Evolutionary conservation across 2,113 vertebrate genomes (phyloP), one percentile per base, ranked within the genome.

Genomic region (Phylloscopus whistleri): DNA sequence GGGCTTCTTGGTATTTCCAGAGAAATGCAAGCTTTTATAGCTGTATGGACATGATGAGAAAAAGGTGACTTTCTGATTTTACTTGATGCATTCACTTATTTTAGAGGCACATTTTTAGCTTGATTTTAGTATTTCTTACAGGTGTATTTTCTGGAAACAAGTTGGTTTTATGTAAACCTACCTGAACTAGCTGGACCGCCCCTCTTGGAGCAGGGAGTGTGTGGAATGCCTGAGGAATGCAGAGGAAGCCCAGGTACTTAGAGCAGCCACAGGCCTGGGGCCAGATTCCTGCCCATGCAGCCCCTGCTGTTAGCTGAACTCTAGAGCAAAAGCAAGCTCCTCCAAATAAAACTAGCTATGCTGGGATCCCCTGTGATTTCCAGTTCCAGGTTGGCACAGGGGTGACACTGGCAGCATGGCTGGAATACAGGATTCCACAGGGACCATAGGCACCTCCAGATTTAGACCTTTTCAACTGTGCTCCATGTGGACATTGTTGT

Each of bases 201-300:
- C 44, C 67, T 87, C 67, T 73, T 51, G 48, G 53, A 73, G 46
- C 77, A 18, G 19, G 53, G 77, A 79, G 84, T 53, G 72, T 69
- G 41, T 74, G 95, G 94, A 96, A 96, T 95, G 94, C 64, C 44
- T 78, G 58, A 90, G 83, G 94, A 95, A 93, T 96, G 90, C 68
- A 87, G 84, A 94, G 70, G 73, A 90, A 94, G 80, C 69, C 24
- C 83, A 95, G 92, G 88, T 95, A 78, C 90, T 89, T 39, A 72
- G 49, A 67, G 21, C 66, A 85, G 89, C 85, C 52, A 20, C 51
- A 78, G 72, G 66, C 93, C 90, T 81, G 72, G 58, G 94, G 94
- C 85, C 44, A 70, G 64, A 93, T 92, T 95, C 75, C 79, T 95
- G 87, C 46, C 64, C 2, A n/a, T 78, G 89, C 70, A 84, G 77